Evolutionary conservation across 2,797 vertebrate genomes (phyloP).

Genomic region (Smutsia gigantea): DNA sequence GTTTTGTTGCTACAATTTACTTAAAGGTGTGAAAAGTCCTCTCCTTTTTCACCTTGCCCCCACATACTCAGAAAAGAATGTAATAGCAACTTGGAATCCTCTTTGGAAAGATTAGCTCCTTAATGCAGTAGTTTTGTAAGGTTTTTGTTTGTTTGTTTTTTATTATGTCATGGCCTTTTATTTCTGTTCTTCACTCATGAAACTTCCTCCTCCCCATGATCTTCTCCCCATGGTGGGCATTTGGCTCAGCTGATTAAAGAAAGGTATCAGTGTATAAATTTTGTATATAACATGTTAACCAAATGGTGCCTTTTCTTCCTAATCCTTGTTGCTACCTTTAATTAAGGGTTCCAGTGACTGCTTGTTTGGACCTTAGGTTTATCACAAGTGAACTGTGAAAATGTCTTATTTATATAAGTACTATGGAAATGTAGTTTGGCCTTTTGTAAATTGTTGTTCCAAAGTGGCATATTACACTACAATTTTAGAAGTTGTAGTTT

Average conservation of each 20-base stretch:
- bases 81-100: background rate
- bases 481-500: background rate
- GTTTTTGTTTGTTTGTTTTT: background rate
- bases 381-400: background rate
- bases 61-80: background rate
- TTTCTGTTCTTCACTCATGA: background rate
- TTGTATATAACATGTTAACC: background rate
- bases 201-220: fast-evolving
- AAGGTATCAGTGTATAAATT: background rate
- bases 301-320: background rate
- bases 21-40: constrained; percentile 27
- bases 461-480: background rate
- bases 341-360: background rate
- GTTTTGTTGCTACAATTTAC: background rate
- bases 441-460: background rate
- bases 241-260: background rate
- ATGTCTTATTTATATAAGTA: background rate
- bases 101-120: background rate
- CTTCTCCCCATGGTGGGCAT: background rate
- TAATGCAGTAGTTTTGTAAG: background rate
- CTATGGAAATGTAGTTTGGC: background rate
- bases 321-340: background rate
- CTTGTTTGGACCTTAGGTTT: background rate
- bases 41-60: background rate
- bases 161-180: background rate